Evolutionary conservation across 2,888 invertebrate species (phyloP).

Genomic region (Agrilus mali): DNA sequence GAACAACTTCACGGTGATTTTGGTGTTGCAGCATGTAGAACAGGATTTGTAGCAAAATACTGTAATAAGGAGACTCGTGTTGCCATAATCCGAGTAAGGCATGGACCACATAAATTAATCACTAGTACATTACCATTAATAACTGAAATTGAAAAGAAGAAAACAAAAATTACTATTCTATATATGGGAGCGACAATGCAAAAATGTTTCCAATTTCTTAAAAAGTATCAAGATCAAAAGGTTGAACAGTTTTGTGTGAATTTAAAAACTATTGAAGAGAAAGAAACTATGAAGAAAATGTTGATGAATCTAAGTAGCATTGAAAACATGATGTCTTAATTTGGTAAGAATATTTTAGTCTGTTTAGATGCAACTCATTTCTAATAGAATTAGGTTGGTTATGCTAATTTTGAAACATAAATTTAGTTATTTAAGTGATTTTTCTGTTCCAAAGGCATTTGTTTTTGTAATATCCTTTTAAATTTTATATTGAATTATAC

Average conservation of each 20-base stretch:
- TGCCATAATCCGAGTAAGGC: slow-evolving; percentile 57
- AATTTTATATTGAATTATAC: no score
- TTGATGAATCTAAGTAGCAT: slow-evolving; percentile 24
- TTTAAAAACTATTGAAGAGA: slow-evolving; percentile 50
- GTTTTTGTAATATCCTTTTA: no score
- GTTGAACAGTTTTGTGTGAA: slow-evolving; percentile 49
- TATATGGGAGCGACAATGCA: slow-evolving; percentile 68
- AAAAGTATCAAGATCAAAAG: slow-evolving; percentile 52
- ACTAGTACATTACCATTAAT: slow-evolving; percentile 56
- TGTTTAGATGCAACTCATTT: no score
- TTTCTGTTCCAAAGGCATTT: no score
- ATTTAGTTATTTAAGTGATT: no score
- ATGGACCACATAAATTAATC: slow-evolving; percentile 63
- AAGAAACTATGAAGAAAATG: slow-evolving; percentile 38
- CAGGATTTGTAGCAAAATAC: slow-evolving; percentile 66
- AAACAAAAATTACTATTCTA: slow-evolving; percentile 49
- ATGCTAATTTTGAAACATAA: no score
- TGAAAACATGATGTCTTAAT: no score
- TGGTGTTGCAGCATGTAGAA: slow-evolving; percentile 55
- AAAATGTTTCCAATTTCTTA: slow-evolving; percentile 64
- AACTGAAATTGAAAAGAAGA: slow-evolving; percentile 48
- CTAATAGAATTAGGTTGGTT: no score
- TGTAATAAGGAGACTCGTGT: slow-evolving; percentile 65
- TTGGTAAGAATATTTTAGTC: no score
- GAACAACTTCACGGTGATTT: slow-evolving; percentile 64